Base-by-base conservation (phyloP, 2,888 invertebrate genomes). In the Eupelmus urozonus region DNA sequence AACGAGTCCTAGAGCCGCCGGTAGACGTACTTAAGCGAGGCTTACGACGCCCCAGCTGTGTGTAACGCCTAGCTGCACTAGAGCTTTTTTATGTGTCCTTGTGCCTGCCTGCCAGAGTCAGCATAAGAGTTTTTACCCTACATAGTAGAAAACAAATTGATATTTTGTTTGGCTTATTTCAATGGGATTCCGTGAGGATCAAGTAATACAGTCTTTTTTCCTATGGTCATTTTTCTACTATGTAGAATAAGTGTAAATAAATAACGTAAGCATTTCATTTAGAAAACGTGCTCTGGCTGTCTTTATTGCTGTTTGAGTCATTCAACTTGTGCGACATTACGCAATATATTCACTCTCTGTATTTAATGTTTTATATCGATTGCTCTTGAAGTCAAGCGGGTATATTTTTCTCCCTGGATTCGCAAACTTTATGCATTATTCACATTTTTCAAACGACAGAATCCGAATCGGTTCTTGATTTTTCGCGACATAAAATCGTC, bases 281-380 rank as follows among this genome's bases (percentile, higher is more conserved):
- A 20, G n/a, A 42, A 18, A 40, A 62, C 27, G 18, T 27, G 34
- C 5, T 42, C 23, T 62, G 57, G 13, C 57, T 20, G 40, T 62
- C 27, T 62, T 20, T 62, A 62, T 42, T 40, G 23, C 27, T 40
- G 27, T 51, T 5, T 18, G 18, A 49, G 49, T 27, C 65, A 65
- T 65, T 65, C 49, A 65, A 45, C 65, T 65, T 49, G 49, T 25
- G 25, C 18, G 9, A 20, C 20, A 59, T 18, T 23, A 34, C 7
- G 27, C n/a, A 27, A 34, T 18, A 59, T 16, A 59, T n/a, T 29
- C 9, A 5, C 42, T 34, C 40, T 25, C 4, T 18, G 40, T 23
- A 34, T 62, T 62, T 62, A 42, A 62, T 40, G 40, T n/a, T 27
- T 49, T 65, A 11, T 65, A 65, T 65, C 11, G 65, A 65, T 65